Evolutionary conservation across 2,113 vertebrate species (phyloP).

Genomic region (Zapus hudsonius): DNA sequence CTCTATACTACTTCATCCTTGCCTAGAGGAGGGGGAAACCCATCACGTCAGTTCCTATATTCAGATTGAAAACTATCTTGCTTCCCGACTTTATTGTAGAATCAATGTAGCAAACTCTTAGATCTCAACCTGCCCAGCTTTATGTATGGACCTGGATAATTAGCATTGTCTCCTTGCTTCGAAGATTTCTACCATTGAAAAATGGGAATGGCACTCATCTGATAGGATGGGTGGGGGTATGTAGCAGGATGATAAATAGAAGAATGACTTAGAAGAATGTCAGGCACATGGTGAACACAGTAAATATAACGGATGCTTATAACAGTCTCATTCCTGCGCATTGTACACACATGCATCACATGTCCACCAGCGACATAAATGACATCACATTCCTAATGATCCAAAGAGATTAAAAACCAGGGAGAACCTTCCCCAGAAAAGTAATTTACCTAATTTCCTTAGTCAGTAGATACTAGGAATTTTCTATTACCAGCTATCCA

Average conservation of each 20-base stretch:
- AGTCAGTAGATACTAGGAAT: background rate
- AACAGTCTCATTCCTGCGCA: background rate
- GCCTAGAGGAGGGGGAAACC: background rate
- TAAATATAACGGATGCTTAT: background rate
- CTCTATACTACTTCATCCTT: background rate
- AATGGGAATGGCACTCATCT: background rate
- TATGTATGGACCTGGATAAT: background rate
- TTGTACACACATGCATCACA: background rate
- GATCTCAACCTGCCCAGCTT: background rate
- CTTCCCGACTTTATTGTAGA: background rate
- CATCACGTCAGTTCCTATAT: background rate
- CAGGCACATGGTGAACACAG: background rate
- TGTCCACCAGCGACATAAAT: background rate
- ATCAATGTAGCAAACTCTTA: background rate
- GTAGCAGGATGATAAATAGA: background rate
- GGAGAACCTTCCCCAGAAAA: background rate
- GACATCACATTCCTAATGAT: background rate
- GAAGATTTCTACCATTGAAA: background rate
- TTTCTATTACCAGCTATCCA: background rate
- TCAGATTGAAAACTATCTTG: background rate
- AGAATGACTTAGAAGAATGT: background rate
- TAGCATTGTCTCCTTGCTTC: background rate
- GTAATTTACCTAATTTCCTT: conserved; percentile 14
- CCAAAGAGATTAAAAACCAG: background rate
- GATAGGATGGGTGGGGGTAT: background rate